A percentile compares a stretch with the other conserved stretches of the same genome.
Evolutionary conservation across 2,113 vertebrate genomes (phyloP).

Genomic region (Zosterops pallidus): DNA sequence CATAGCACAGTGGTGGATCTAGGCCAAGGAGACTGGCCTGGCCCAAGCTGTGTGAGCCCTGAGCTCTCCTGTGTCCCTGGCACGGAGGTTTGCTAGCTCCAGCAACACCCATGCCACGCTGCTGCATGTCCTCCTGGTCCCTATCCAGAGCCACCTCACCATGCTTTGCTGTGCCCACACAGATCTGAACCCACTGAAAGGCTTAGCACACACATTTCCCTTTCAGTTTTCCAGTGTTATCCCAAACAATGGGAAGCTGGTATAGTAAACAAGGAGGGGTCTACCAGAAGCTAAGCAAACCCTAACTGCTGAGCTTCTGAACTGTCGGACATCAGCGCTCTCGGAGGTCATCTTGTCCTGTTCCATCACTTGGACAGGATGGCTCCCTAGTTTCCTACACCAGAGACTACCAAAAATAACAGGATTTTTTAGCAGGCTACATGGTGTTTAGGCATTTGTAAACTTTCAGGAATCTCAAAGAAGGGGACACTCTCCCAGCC

Average conservation of each 20-base stretch:
- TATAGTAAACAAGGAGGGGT: background rate
- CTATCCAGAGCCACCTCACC: background rate
- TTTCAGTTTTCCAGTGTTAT: background rate
- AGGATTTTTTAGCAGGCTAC: background rate
- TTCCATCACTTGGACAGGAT: background rate
- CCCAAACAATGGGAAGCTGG: background rate
- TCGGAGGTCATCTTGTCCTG: rapidly evolving
- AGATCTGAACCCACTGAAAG: background rate
- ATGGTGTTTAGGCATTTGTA: background rate
- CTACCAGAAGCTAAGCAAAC: background rate
- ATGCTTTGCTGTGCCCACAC: rapidly evolving
- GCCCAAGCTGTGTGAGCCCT: background rate
- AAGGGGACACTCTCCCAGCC: background rate
- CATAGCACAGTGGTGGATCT: background rate
- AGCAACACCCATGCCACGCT: background rate
- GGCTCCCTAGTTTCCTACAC: background rate
- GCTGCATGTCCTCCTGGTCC: background rate
- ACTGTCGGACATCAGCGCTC: rapidly evolving
- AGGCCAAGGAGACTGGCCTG: background rate
- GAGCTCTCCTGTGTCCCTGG: background rate
- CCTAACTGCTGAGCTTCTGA: background rate
- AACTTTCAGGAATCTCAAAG: background rate
- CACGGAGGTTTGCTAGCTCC: background rate
- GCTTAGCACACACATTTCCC: background rate
- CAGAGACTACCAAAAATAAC: background rate